Conservation (phyloP, 2,797 vertebrate genomes). For the Cuniculus paca region DNA sequence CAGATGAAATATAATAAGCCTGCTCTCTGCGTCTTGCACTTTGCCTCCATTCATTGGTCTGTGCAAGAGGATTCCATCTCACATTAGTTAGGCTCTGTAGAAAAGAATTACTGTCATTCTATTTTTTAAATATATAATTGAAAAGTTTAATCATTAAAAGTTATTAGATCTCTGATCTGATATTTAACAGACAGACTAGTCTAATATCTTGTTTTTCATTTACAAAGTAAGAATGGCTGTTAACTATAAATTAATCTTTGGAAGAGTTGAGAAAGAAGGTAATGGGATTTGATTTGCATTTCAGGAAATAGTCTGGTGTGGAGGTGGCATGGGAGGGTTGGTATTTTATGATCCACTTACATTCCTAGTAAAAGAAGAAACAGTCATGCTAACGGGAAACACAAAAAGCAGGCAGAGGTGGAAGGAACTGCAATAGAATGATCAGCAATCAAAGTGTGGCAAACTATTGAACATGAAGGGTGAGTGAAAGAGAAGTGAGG, state of each 20-base stretch:
- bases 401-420: not conserved
- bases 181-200: not conserved
- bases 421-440: not conserved
- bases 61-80: not conserved
- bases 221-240: not conserved
- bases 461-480: not conserved
- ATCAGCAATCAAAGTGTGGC: not conserved
- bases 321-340: not conserved
- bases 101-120: not conserved
- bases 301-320: not conserved
- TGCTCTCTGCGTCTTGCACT: not conserved
- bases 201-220: conserved; percentile 1
- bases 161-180: not conserved
- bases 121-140: conserved; percentile 14
- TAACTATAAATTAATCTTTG: not conserved
- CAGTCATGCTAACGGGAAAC: not conserved
- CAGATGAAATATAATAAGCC: not conserved
- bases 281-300: not conserved
- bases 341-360: not conserved
- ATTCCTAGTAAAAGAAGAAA: not conserved
- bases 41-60: not conserved
- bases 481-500: not conserved
- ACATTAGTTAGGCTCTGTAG: not conserved
- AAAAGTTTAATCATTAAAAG: not conserved
- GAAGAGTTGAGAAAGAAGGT: not conserved